Conservation (phyloP, 2,113 vertebrate species). For the Pseudolaguvia tuberculata region DNA sequence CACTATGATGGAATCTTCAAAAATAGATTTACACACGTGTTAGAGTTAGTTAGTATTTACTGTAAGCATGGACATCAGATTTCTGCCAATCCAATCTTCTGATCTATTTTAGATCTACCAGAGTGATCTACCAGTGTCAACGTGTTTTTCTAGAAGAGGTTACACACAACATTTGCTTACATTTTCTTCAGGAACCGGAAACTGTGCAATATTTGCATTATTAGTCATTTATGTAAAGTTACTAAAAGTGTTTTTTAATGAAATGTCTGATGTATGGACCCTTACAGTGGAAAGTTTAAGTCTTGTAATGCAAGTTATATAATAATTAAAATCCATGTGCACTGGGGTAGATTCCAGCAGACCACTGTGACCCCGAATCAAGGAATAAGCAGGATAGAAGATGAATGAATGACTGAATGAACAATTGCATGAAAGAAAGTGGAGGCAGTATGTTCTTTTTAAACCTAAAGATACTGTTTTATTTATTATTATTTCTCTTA, state of each 20-base stretch:
- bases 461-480: background rate
- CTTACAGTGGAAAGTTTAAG: background rate
- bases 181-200: background rate
- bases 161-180: background rate
- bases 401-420: too few relatives aligned
- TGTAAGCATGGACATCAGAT: too few relatives aligned
- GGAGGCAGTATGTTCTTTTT: background rate
- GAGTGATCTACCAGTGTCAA: too few relatives aligned
- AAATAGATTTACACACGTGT: too few relatives aligned
- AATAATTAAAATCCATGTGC: background rate
- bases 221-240: background rate
- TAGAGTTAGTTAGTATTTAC: background rate
- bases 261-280: background rate
- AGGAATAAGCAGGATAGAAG: too few relatives aligned
- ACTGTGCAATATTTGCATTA: background rate
- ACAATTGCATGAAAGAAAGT: background rate
- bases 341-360: too few relatives aligned
- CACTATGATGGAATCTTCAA: too few relatives aligned
- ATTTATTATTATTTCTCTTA: background rate
- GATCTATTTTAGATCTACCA: background rate
- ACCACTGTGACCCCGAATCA: too few relatives aligned
- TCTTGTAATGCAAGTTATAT: background rate
- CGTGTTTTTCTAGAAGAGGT: background rate
- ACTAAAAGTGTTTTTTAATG: background rate
- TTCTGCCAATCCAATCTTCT: too few relatives aligned